These are phyloP conservation scores for Calliscelio sp. DNA, from an alignment of 2,888 invertebrate genomes.

Conservation along the genomic window DNA sequence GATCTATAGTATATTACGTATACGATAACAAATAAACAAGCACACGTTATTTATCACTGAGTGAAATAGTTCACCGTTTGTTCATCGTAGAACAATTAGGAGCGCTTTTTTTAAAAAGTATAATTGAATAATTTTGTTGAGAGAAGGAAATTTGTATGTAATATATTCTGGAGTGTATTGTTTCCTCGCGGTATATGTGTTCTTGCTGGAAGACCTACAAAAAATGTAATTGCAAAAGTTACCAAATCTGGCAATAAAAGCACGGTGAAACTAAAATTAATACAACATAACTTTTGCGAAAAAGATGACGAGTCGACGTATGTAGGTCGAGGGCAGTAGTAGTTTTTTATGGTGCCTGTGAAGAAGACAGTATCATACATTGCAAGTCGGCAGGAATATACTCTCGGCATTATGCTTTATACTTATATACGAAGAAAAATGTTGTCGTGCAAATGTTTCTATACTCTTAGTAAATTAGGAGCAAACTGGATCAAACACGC, in stretches of 20 bases:
- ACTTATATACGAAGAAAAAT: neutral
- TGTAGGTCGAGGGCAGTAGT: slow-evolving; percentile 32
- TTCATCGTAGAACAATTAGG: no score
- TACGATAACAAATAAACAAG: neutral
- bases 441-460: slow-evolving; percentile 1
- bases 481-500: neutral
- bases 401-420: neutral
- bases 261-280: slow-evolving; percentile 1
- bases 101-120: no score
- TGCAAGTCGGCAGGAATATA: slow-evolving; percentile 13
- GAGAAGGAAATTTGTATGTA: no score
- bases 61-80: no score
- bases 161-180: no score
- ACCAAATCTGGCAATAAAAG: neutral
- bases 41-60: neutral
- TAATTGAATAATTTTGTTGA: no score
- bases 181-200: neutral
- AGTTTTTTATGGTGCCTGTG: slow-evolving; percentile 25
- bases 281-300: neutral
- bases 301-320: slow-evolving; percentile 7
- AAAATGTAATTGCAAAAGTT: neutral
- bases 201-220: no score
- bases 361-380: slow-evolving; percentile 7
- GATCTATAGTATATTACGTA: neutral
- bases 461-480: slow-evolving; percentile 17